These are phyloP conservation scores for Mythimna impura DNA, from an alignment of 2,888 invertebrate species.

Conservation along the genomic window DNA sequence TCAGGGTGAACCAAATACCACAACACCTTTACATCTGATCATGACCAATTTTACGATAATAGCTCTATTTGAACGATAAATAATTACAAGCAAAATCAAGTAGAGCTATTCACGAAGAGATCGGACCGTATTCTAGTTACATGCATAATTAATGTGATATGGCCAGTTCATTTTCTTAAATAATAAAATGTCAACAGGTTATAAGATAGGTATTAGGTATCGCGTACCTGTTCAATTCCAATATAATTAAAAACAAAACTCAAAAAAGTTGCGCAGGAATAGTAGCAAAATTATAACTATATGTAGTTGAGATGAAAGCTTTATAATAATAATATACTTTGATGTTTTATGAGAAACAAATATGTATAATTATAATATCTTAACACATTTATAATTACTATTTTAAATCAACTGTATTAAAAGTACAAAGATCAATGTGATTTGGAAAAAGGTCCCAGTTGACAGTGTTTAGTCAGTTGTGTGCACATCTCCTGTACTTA, in stretches of 20 bases:
- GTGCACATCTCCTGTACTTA: constrained; percentile 86
- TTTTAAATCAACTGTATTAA: constrained; percentile 76
- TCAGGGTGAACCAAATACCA: constrained; percentile 54
- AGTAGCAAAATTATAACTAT: constrained; percentile 66
- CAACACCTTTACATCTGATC: constrained; percentile 51
- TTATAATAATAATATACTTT: constrained; percentile 51
- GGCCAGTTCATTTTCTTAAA: constrained; percentile 62
- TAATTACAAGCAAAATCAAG: constrained; percentile 62
- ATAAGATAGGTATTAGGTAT: constrained; percentile 49
- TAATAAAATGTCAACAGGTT: constrained; percentile 62
- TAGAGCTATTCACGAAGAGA: constrained; percentile 58
- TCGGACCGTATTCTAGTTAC: constrained; percentile 48
- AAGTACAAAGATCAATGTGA: constrained; percentile 81
- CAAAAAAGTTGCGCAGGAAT: constrained; percentile 65
- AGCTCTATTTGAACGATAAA: constrained; percentile 64
- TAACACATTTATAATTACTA: constrained; percentile 77
- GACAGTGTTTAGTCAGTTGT: constrained; percentile 73
- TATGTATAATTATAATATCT: constrained; percentile 71
- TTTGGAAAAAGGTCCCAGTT: constrained; percentile 79
- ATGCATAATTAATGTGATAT: constrained; percentile 59
- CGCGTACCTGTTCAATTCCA: constrained; percentile 54
- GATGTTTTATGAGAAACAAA: constrained; percentile 71
- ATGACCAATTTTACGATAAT: constrained; percentile 57
- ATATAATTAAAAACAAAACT: constrained; percentile 68
- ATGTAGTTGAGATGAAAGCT: constrained; percentile 59